Conservation (phyloP, 2,797 vertebrate species). For the Mormyrops boulengeri region DNA sequence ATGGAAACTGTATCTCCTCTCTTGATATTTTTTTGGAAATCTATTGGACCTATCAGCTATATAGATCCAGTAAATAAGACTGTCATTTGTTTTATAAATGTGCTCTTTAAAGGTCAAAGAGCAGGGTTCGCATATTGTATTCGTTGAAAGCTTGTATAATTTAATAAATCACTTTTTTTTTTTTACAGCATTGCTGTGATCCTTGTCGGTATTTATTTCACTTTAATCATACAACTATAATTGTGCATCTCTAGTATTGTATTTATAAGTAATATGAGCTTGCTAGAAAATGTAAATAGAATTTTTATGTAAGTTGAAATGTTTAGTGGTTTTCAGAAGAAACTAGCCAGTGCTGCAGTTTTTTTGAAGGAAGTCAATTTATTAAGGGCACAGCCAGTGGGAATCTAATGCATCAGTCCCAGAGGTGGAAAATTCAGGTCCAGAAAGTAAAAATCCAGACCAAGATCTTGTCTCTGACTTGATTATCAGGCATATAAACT, state of each 20-base stretch:
- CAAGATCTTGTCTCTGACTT: neutral
- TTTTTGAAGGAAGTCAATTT: neutral
- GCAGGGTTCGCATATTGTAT: neutral
- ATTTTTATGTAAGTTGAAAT: neutral
- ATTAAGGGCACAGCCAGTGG: neutral
- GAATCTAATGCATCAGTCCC: neutral
- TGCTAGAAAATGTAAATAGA: neutral
- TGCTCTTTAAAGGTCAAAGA: constrained; percentile 4
- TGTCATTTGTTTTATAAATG: constrained; percentile 7
- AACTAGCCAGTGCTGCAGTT: neutral
- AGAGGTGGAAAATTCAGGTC: neutral
- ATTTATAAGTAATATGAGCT: neutral
- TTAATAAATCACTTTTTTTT: constrained; percentile 5
- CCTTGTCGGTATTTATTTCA: neutral
- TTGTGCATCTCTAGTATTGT: neutral
- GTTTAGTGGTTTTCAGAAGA: neutral
- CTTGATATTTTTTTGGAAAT: neutral
- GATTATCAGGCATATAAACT: neutral
- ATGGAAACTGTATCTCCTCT: neutral
- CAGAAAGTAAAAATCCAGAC: neutral
- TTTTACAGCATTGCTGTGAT: neutral
- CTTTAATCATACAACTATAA: neutral
- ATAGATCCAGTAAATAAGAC: neutral
- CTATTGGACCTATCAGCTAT: neutral
- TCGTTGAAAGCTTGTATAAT: neutral